Conservation (phyloP, 2,888 invertebrate genomes). For the Meiosimyza platycephala region DNA sequence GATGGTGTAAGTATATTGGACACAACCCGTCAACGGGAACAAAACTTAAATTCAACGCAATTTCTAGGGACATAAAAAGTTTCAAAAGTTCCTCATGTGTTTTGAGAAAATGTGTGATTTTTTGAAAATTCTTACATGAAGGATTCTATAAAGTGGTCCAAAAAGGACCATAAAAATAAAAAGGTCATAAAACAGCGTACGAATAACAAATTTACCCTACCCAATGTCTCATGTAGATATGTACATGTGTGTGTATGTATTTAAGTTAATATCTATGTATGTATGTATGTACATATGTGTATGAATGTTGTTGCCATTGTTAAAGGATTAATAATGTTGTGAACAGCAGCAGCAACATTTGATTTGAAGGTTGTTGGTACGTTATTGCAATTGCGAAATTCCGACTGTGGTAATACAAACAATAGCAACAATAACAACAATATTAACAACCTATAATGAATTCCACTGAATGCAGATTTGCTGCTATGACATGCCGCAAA, state of each 20-base stretch:
- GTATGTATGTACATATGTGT: constrained; percentile 21
- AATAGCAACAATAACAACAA: constrained; percentile 9
- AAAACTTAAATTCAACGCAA: no score
- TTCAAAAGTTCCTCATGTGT: no score
- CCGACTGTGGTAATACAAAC: not conserved
- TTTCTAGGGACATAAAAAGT: no score
- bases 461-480: constrained; percentile 12
- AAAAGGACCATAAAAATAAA: no score
- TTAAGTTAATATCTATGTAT: constrained; percentile 28
- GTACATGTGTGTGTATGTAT: not conserved
- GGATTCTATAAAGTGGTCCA: no score
- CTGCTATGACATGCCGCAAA: constrained; percentile 18
- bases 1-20: no score
- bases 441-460: not conserved
- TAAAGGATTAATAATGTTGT: constrained; percentile 20
- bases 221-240: no score
- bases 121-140: no score
- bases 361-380: constrained; percentile 5
- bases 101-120: no score
- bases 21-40: no score
- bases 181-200: no score
- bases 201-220: no score
- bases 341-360: constrained; percentile 30
- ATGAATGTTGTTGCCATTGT: constrained; percentile 3
- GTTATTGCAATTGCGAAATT: constrained; percentile 21